Evolutionary conservation across 2,113 vertebrate genomes (phyloP).

Genomic region (Tretioscincus oriximinensis): DNA sequence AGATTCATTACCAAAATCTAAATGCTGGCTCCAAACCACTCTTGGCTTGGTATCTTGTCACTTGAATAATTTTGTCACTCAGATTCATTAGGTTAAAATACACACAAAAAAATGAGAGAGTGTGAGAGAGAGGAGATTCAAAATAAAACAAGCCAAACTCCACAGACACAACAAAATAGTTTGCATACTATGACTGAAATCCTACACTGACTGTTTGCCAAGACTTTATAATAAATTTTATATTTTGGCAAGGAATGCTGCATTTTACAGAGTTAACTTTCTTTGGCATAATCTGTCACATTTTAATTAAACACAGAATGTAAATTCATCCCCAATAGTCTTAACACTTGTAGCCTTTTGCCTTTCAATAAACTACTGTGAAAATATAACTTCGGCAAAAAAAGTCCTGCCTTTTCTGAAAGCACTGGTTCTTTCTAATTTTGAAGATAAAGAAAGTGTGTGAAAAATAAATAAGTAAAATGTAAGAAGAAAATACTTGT

Average conservation of each 20-base stretch:
- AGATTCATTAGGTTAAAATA: not conserved
- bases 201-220: conserved; percentile 35
- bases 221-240: conserved; percentile 42
- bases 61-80: conserved; percentile 21
- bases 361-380: not conserved
- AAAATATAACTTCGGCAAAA: not conserved
- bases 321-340: conserved; percentile 38
- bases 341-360: conserved; percentile 30
- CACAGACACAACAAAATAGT: conserved; percentile 30
- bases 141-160: conserved; percentile 37
- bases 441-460: not conserved
- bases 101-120: conserved; percentile 20
- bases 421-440: not conserved
- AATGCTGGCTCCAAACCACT: not conserved
- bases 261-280: conserved; percentile 37
- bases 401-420: not conserved
- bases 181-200: conserved; percentile 35
- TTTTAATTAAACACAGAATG: conserved; percentile 55
- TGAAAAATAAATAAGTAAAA: not conserved
- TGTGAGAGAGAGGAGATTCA: not conserved
- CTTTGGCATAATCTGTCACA: conserved; percentile 36
- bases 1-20: too few species aligned
- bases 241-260: conserved; percentile 38
- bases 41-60: not conserved
- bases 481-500: fast-evolving